phyloP scores from a whole-genome alignment of 2,797 vertebrate genomes.

The Hippopotamyrus pictus region DNA sequence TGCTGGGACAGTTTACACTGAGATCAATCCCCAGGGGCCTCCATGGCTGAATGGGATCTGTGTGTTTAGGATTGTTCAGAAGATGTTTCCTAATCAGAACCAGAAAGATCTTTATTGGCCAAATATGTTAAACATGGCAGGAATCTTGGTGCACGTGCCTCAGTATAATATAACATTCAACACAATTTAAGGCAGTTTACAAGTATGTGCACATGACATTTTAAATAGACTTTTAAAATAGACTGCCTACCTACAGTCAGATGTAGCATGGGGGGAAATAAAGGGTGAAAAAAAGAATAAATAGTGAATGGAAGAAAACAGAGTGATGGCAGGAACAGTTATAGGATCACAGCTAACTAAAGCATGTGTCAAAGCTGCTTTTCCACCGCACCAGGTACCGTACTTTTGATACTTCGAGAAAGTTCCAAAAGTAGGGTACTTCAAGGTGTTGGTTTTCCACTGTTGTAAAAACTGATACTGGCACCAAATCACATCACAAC shows the following conservation, averaged over 20 bases:
- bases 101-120: not conserved
- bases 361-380: not conserved
- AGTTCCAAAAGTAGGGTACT: too few relatives aligned
- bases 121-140: not conserved
- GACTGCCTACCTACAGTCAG: not conserved
- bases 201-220: not conserved
- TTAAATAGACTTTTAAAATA: not conserved
- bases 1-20: not conserved
- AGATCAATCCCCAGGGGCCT: not conserved
- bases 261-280: not conserved
- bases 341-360: not conserved
- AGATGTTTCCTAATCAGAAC: not conserved
- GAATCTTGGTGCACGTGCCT: not conserved
- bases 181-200: not conserved
- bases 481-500: not conserved
- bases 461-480: not conserved
- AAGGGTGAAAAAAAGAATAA: not conserved
- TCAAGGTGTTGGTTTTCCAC: not conserved
- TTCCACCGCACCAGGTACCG: too few relatives aligned
- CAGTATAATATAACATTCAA: not conserved
- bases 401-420: too few relatives aligned
- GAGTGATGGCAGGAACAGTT: not conserved
- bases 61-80: not conserved
- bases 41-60: not conserved
- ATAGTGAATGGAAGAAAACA: not conserved